phyloP scores from a whole-genome alignment of 2,888 invertebrate genomes.

The Hirtodrosophila trivittata region DNA sequence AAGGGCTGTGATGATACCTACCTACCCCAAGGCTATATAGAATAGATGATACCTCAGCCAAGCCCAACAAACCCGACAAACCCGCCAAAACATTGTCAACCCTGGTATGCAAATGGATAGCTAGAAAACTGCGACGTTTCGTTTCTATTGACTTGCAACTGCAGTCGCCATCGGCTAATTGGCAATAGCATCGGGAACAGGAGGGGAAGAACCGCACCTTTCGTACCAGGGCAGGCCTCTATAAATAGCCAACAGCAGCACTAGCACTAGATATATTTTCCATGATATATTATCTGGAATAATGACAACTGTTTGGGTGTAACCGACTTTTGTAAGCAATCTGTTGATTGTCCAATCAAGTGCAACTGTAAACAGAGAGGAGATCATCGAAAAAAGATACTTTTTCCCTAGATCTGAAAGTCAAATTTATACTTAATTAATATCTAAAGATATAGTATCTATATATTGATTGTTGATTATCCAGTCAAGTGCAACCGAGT shows the following conservation, averaged over 20 bases:
- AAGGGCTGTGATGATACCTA: background rate
- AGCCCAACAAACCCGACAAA: slow-evolving; percentile 20
- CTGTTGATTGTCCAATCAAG: background rate
- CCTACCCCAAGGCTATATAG: slow-evolving; percentile 20
- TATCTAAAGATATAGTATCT: too few species aligned
- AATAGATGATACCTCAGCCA: background rate
- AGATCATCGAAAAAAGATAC: too few species aligned
- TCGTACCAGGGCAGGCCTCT: slow-evolving; percentile 6
- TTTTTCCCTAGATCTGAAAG: too few species aligned
- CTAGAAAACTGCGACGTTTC: slow-evolving; percentile 40
- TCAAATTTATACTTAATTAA: too few species aligned
- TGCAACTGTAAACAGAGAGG: too few species aligned
- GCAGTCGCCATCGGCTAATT: slow-evolving; percentile 57
- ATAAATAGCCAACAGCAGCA: slow-evolving; percentile 45
- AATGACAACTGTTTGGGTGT: slow-evolving; percentile 23
- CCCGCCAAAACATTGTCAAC: slow-evolving; percentile 22
- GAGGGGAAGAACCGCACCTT: slow-evolving; percentile 30
- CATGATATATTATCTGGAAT: slow-evolving; percentile 45
- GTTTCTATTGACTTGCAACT: slow-evolving; percentile 61
- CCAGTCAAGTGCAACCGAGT: too few species aligned
- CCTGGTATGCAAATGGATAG: slow-evolving; percentile 55
- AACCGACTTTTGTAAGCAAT: slow-evolving; percentile 12
- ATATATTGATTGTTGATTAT: too few species aligned
- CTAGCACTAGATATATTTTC: too few species aligned
- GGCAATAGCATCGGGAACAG: slow-evolving; percentile 9